Evolutionary conservation across 2,888 invertebrate species (phyloP).

Genomic region (Sussaba pulchella): DNA sequence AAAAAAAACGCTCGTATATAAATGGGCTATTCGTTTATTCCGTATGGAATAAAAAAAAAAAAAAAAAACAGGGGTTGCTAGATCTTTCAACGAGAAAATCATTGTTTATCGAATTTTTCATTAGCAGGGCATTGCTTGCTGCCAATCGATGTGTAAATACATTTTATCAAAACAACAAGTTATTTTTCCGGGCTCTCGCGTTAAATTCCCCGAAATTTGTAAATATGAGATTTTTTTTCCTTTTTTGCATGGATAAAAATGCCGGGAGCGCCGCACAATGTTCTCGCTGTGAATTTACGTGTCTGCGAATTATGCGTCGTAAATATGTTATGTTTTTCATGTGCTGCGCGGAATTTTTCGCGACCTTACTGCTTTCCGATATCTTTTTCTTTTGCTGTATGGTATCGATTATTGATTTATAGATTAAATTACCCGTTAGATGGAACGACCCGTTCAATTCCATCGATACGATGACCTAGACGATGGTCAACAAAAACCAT

Average conservation of each 20-base stretch:
- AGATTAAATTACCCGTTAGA: neutral
- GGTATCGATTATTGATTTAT: no score
- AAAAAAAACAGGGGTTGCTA: no score
- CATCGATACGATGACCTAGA: neutral
- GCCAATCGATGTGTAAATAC: constrained; percentile 62
- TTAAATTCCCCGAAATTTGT: constrained; percentile 49
- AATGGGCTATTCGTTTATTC: no score
- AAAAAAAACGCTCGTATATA: no score
- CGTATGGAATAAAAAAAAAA: no score
- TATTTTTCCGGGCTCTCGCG: constrained; percentile 21
- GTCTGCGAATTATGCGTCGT: constrained; percentile 54
- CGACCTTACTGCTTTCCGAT: neutral
- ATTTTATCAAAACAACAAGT: constrained; percentile 40
- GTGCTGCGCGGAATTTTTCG: constrained; percentile 64
- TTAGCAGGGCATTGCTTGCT: neutral
- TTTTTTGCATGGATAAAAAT: constrained; percentile 16
- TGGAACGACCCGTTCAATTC: no score
- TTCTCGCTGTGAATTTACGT: constrained; percentile 37
- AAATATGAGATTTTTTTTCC: constrained; percentile 31
- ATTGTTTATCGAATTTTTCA: neutral
- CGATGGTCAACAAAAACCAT: neutral
- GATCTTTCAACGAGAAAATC: neutral
- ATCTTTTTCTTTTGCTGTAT: no score
- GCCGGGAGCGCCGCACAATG: constrained; percentile 15
- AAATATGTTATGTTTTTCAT: constrained; percentile 31